phyloP scores from a whole-genome alignment of 2,888 invertebrate genomes.

The Willowsia nigromaculata region DNA sequence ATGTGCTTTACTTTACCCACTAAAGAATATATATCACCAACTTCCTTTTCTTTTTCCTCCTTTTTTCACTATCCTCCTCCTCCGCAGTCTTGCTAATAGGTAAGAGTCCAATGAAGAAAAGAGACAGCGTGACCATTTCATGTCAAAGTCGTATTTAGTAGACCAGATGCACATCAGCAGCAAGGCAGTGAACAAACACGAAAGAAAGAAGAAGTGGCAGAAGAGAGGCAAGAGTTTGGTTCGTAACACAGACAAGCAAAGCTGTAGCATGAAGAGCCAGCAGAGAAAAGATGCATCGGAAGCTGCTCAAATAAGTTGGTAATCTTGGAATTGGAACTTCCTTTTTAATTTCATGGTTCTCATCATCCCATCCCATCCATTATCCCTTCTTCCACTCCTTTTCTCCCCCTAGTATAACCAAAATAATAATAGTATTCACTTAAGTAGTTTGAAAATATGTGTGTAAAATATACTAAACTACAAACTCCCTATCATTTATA shows the following conservation, averaged over 20 bases:
- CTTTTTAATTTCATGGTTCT: slow-evolving; percentile 77
- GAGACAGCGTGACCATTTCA: slow-evolving; percentile 68
- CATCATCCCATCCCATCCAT: slow-evolving; percentile 74
- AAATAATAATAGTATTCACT: slow-evolving; percentile 38
- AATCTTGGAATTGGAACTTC: slow-evolving; percentile 75
- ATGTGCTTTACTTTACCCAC: background rate
- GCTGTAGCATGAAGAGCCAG: background rate
- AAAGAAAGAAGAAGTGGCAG: background rate
- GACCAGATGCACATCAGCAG: slow-evolving; percentile 55
- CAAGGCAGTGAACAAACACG: background rate
- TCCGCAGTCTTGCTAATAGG: slow-evolving; percentile 33
- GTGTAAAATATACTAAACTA: background rate
- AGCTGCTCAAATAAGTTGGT: slow-evolving; percentile 72
- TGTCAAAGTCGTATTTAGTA: slow-evolving; percentile 66
- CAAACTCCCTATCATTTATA: background rate
- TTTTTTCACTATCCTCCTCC: background rate
- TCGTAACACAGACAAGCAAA: slow-evolving; percentile 12
- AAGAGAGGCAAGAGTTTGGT: too few relatives aligned
- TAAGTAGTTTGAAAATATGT: slow-evolving; percentile 30
- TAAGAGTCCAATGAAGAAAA: slow-evolving; percentile 51
- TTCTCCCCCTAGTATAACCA: slow-evolving; percentile 27
- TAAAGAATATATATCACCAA: background rate
- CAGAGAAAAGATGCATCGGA: slow-evolving; percentile 62
- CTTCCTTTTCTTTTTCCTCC: background rate
- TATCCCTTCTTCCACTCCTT: slow-evolving; percentile 67